These are phyloP conservation scores for Drosophila nebulosa DNA, from an alignment of 1,140 invertebrate genomes.

Conservation along the genomic window DNA sequence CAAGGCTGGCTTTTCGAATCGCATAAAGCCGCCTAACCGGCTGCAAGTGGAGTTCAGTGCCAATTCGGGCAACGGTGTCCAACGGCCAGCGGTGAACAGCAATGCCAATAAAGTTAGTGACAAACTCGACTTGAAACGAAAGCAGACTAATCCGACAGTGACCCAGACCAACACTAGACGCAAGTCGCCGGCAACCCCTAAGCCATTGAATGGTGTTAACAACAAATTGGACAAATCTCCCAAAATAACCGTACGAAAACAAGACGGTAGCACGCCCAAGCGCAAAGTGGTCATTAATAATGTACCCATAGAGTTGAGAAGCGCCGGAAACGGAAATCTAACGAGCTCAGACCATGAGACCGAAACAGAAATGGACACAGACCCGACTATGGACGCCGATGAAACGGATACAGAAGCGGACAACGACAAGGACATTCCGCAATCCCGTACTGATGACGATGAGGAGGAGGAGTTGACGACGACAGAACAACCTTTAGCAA, in stretches of 20 bases:
- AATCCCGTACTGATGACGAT: background rate
- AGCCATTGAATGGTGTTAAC: conserved; percentile 46
- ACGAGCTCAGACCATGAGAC: conserved; percentile 17
- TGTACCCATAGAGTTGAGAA: conserved; percentile 63
- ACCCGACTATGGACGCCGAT: background rate
- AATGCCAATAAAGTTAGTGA: conserved; percentile 59
- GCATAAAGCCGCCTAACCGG: conserved; percentile 30
- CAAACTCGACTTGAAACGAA: conserved; percentile 73
- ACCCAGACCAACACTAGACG: conserved; percentile 43
- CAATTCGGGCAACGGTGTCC: conserved; percentile 52
- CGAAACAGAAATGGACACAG: background rate
- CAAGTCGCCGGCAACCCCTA: conserved; percentile 38
- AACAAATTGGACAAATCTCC: conserved; percentile 72
- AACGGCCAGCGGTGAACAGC: conserved; percentile 34
- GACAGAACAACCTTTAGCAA: background rate
- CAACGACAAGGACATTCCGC: background rate
- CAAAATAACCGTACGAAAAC: conserved; percentile 45
- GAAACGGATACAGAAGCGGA: background rate
- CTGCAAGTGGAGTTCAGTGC: conserved; percentile 51
- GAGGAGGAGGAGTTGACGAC: conserved; percentile 3
- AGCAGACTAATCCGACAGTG: conserved; percentile 35
- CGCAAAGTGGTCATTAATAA: conserved; percentile 72
- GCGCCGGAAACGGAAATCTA: conserved; percentile 10
- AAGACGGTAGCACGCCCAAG: conserved; percentile 20
- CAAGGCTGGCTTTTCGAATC: conserved; percentile 66